Evolutionary conservation across 2,888 invertebrate genomes (phyloP).

Genomic region (Polyommatus icarus): DNA sequence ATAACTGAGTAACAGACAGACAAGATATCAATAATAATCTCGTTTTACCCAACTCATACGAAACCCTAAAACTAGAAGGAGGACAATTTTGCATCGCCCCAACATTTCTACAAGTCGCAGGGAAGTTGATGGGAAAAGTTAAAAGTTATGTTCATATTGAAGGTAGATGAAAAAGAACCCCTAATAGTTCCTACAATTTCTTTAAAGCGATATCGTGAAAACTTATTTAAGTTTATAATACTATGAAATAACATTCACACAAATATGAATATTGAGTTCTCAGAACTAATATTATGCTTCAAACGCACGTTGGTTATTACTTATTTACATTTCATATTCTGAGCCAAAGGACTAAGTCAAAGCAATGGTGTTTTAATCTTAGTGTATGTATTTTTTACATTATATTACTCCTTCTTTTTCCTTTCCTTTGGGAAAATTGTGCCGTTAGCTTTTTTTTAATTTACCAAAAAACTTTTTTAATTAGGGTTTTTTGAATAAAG

Average conservation of each 20-base stretch:
- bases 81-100: not conserved
- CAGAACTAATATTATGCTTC: not conserved
- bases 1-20: too few relatives aligned
- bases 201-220: not conserved
- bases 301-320: not conserved
- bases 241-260: not conserved
- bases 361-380: not conserved
- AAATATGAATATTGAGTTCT: not conserved
- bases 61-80: not conserved
- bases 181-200: not conserved
- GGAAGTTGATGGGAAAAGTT: constrained; percentile 13
- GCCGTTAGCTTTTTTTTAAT: too few relatives aligned
- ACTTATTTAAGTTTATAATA: constrained; percentile 5
- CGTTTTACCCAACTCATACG: not conserved
- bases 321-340: not conserved
- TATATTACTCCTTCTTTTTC: too few relatives aligned
- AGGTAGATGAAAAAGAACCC: not conserved
- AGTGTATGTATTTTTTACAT: not conserved
- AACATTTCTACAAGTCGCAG: not conserved
- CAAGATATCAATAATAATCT: too few relatives aligned
- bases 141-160: constrained; percentile 4
- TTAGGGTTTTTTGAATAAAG: too few relatives aligned
- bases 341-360: not conserved
- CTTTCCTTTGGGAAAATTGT: too few relatives aligned
- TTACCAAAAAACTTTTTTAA: too few relatives aligned